These are phyloP conservation scores for Sinocyclocheilus maitianheensis DNA, from an alignment of 2,113 vertebrate genomes.

Conservation along the genomic window DNA sequence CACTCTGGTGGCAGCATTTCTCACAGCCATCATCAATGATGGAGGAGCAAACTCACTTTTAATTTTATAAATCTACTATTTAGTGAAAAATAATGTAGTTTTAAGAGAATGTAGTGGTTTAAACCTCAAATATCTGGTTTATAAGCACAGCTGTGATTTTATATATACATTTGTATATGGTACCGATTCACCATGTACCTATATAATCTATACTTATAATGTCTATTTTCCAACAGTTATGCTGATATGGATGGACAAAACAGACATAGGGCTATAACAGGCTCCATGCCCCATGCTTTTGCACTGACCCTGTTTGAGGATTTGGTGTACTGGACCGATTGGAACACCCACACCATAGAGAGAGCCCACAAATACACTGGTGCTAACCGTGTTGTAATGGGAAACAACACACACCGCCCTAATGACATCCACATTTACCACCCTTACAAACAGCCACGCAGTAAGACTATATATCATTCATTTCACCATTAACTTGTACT, in stretches of 20 bases:
- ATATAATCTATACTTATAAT: background rate
- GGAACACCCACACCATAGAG: conserved; percentile 94
- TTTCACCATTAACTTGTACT: conserved; percentile 10
- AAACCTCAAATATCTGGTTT: background rate
- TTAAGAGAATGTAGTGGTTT: too few species aligned
- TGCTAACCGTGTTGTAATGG: conserved; percentile 79
- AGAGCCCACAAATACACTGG: conserved; percentile 95
- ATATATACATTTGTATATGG: background rate
- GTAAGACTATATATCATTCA: conserved; percentile 72
- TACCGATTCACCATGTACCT: background rate
- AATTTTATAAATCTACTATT: too few species aligned
- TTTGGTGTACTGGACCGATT: conserved; percentile 95
- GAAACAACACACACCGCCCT: conserved; percentile 92
- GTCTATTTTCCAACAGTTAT: conserved; percentile 74
- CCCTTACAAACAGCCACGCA: conserved; percentile 90
- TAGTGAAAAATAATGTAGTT: too few species aligned
- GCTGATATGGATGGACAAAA: conserved; percentile 89
- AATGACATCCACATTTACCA: conserved; percentile 97
- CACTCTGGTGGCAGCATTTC: background rate
- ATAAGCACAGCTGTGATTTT: background rate
- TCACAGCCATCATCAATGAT: background rate
- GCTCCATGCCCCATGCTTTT: conserved; percentile 87
- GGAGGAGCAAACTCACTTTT: background rate
- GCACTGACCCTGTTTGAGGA: conserved; percentile 95
- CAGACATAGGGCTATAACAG: conserved; percentile 88